Evolutionary conservation across 2,113 vertebrate genomes (phyloP).

Genomic region (Chaetorhynchus papuensis): DNA sequence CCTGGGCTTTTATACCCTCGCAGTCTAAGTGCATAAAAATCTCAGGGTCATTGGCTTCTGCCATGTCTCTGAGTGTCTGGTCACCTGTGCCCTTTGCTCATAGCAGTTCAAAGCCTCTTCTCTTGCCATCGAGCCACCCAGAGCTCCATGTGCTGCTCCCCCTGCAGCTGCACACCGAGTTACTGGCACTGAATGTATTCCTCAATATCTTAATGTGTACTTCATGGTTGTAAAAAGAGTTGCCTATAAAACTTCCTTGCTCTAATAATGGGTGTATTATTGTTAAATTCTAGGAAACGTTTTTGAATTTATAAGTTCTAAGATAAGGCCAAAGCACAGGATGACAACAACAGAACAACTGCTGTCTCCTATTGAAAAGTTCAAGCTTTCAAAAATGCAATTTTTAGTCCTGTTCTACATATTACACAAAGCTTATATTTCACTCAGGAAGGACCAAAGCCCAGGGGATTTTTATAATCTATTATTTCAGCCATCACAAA

Average conservation of each 20-base stretch:
- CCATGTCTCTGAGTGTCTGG: not conserved
- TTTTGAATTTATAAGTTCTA: not conserved
- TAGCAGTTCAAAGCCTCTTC: not conserved
- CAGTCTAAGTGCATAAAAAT: no score
- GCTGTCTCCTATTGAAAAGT: not conserved
- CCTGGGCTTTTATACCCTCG: not conserved
- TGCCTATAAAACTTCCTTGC: not conserved
- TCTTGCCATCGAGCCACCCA: accelerated
- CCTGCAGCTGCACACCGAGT: accelerated
- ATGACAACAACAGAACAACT: not conserved
- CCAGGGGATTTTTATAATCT: not conserved
- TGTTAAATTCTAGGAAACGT: not conserved
- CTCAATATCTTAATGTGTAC: not conserved
- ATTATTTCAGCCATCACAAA: not conserved
- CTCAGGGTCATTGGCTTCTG: not conserved
- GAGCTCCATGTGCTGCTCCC: not conserved
- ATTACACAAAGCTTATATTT: not conserved
- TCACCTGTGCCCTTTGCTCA: not conserved
- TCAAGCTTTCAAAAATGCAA: not conserved
- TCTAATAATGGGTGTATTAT: not conserved
- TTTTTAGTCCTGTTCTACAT: not conserved
- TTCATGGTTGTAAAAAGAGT: not conserved
- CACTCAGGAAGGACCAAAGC: not conserved
- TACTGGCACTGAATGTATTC: not conserved
- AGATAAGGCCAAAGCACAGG: not conserved